phyloP scores from a whole-genome alignment of 2,797 vertebrate species.

The Aselliscus stoliczkanus region DNA sequence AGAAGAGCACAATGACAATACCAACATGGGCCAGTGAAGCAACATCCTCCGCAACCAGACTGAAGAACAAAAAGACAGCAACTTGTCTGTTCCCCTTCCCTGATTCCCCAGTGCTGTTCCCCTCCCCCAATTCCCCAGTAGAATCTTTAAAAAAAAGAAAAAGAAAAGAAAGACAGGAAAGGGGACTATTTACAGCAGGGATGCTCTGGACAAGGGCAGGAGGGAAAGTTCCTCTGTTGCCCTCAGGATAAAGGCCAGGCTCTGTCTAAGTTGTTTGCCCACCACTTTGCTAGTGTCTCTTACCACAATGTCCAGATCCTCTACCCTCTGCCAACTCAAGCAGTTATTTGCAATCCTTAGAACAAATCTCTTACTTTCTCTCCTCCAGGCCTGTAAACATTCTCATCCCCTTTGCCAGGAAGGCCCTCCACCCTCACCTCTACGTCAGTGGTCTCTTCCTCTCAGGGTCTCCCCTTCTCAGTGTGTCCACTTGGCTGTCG shows the following conservation, averaged over 20 bases:
- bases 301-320: neutral
- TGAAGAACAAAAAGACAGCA: too few species aligned
- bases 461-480: neutral
- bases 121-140: too few species aligned
- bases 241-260: neutral
- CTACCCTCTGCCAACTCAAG: neutral
- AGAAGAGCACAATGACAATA: too few species aligned
- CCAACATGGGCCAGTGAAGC: too few species aligned
- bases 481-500: accelerated
- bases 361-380: neutral
- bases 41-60: too few species aligned
- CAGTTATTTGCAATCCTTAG: neutral
- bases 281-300: neutral
- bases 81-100: too few species aligned
- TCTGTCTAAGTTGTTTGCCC: too few species aligned
- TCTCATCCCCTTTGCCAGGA: neutral
- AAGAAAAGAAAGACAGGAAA: neutral
- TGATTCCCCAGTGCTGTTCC: too few species aligned
- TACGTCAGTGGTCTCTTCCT: accelerated
- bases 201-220: neutral
- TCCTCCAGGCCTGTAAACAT: neutral
- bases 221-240: neutral
- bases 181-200: neutral
- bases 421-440: neutral
- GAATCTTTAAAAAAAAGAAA: too few species aligned